Percentiles rank a stretch among this genome's conserved stretches.
Evolutionary conservation across 2,113 vertebrate genomes (phyloP).

Genomic region (Xenus cinereus): DNA sequence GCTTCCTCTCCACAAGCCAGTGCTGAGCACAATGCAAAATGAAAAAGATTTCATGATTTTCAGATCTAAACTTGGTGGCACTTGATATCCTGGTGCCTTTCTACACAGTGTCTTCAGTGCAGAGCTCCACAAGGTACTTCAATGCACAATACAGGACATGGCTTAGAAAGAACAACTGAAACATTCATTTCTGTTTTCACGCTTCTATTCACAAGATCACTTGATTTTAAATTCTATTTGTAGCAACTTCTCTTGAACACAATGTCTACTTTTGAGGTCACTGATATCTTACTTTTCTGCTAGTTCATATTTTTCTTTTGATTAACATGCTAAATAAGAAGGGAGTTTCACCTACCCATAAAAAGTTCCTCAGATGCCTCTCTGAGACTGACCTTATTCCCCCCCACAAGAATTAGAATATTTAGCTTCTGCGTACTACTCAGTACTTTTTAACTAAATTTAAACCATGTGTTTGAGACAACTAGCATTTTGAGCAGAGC

Average conservation of each 20-base stretch:
- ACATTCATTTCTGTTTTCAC: not conserved
- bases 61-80: not conserved
- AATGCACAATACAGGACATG: accelerated
- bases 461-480: not conserved
- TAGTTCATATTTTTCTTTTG: not conserved
- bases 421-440: not conserved
- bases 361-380: not conserved
- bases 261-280: not conserved
- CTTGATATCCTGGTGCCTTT: not conserved
- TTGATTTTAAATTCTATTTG: not conserved
- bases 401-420: not conserved
- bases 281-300: not conserved
- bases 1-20: not conserved
- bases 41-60: not conserved
- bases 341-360: not conserved
- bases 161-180: not conserved
- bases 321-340: not conserved
- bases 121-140: not conserved
- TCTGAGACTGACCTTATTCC: not conserved
- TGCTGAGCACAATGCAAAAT: not conserved
- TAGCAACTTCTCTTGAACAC: not conserved
- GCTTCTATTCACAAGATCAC: not conserved
- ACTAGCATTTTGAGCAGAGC: not conserved
- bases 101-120: not conserved
- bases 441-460: not conserved